Evolutionary conservation across 92 coral and sea anemone genomes (phyloP).

Genomic region (Zoanthus solanderi): DNA sequence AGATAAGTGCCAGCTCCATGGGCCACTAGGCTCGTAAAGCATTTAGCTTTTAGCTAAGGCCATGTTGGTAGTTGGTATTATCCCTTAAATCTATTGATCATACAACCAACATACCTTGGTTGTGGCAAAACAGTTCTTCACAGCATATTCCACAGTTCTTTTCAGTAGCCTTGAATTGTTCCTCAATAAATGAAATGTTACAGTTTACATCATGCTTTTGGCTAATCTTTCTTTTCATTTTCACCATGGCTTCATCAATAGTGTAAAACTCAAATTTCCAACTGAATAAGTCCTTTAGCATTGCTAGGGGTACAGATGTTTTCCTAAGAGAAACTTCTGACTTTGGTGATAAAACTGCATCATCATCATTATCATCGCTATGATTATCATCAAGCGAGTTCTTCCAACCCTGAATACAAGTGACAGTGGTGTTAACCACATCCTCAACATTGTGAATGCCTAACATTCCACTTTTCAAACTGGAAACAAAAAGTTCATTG

Average conservation of each 20-base stretch:
- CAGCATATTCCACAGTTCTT: conserved; percentile 63
- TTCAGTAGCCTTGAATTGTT: not conserved
- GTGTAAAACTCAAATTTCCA: conserved; percentile 58
- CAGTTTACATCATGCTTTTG: not conserved
- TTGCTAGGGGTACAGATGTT: conserved; percentile 5
- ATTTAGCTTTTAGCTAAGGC: too few relatives aligned
- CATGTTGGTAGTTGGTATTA: too few relatives aligned
- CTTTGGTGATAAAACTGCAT: not conserved
- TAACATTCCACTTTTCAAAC: not conserved
- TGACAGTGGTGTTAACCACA: conserved; percentile 44
- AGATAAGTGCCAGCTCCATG: too few relatives aligned
- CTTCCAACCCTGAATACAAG: conserved; percentile 13
- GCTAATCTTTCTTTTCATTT: conserved; percentile 35
- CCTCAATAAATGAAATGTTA: not conserved
- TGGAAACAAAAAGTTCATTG: conserved; percentile 32
- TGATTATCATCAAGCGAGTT: not conserved
- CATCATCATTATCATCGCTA: not conserved
- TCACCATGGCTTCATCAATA: conserved; percentile 43
- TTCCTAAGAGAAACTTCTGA: not conserved
- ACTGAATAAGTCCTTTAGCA: conserved; percentile 53
- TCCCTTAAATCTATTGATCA: not conserved
- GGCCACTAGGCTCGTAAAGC: too few relatives aligned
- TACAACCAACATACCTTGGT: not conserved
- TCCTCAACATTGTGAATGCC: conserved; percentile 21
- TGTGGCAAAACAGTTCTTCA: conserved; percentile 9